Percentiles rank a stretch among this genome's conserved stretches.
Conservation (phyloP, 2,888 invertebrate genomes). For the Polietes domitor region DNA sequence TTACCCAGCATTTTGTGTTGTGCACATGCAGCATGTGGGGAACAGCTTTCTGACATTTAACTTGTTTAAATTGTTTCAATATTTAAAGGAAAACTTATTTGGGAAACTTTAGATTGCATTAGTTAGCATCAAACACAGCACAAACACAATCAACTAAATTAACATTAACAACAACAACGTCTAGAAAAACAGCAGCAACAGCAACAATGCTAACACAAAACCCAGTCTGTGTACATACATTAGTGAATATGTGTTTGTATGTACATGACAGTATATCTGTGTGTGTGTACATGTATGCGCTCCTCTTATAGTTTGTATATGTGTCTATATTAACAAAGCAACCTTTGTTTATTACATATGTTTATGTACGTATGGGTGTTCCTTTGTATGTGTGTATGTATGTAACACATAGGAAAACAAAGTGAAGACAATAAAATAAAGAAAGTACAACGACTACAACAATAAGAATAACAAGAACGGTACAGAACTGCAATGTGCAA, state of each 20-base stretch:
- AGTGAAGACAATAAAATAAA: not conserved
- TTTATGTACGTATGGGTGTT: not conserved
- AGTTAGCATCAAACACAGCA: not conserved
- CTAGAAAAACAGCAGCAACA: no score
- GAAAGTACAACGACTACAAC: not conserved
- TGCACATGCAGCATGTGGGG: no score
- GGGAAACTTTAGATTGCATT: not conserved
- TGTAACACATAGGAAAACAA: not conserved
- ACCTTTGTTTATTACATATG: not conserved
- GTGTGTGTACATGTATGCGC: not conserved
- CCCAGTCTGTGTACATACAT: not conserved
- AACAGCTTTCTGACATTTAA: not conserved
- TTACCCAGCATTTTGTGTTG: no score
- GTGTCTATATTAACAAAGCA: constrained; percentile 1
- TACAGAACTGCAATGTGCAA: not conserved
- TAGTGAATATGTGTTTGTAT: not conserved
- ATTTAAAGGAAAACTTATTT: not conserved
- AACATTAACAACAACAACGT: not conserved
- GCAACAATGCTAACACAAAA: not conserved
- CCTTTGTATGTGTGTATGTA: not conserved
- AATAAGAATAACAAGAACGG: not conserved
- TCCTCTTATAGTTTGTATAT: not conserved
- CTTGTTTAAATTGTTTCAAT: not conserved
- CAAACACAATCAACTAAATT: not conserved
- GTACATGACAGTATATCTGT: not conserved